Conservation (phyloP, 2,113 vertebrate genomes). For the Vulpes vulpes region DNA sequence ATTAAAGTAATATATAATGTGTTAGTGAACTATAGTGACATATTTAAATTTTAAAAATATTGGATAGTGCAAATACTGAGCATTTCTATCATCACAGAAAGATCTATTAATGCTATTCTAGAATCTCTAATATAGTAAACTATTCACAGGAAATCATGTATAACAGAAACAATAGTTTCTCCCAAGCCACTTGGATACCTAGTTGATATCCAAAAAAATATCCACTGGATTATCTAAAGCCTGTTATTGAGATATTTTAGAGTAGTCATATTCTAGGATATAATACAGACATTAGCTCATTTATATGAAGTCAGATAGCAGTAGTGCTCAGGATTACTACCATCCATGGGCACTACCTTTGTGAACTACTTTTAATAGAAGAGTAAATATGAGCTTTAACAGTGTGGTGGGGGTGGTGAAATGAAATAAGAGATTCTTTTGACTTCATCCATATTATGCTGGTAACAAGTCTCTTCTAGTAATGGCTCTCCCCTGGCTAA, state of each 20-base stretch:
- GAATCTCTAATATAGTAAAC: neutral
- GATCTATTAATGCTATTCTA: neutral
- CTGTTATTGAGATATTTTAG: constrained; percentile 32
- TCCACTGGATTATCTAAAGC: neutral
- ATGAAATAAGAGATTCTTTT: neutral
- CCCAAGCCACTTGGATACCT: neutral
- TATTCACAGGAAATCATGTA: neutral
- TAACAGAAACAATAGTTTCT: constrained; percentile 21
- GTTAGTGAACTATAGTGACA: neutral
- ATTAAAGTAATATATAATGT: neutral
- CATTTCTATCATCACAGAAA: neutral
- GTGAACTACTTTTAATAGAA: neutral
- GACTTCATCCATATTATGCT: neutral
- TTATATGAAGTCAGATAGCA: constrained; percentile 34
- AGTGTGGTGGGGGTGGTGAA: neutral
- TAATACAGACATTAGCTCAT: neutral
- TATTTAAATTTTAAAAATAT: neutral
- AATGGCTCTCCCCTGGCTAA: neutral
- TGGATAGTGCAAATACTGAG: neutral
- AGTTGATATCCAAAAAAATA: constrained; percentile 2
- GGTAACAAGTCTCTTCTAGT: neutral
- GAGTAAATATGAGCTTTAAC: neutral
- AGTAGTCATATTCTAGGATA: constrained; percentile 1
- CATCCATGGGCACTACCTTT: too few relatives aligned
- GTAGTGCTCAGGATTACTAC: neutral